Conservation (phyloP, 2,113 vertebrate genomes). For the Rhabdornis inornatus region DNA sequence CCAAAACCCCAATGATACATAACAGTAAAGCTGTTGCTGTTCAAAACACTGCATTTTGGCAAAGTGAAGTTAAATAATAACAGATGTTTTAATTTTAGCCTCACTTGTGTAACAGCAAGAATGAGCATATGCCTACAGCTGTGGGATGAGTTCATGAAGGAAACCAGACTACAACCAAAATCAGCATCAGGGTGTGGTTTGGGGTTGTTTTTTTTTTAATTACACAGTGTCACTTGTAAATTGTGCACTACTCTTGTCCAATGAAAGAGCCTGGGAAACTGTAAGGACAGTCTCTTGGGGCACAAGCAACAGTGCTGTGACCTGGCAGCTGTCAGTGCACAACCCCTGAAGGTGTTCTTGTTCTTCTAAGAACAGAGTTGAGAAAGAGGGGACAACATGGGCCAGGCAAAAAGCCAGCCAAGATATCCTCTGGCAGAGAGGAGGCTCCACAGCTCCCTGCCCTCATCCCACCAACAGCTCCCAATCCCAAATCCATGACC, state of each 20-base stretch:
- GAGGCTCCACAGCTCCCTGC: not conserved
- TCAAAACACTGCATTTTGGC: slow-evolving; percentile 3
- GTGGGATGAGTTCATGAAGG: not conserved
- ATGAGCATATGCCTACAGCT: not conserved
- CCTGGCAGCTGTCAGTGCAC: not conserved
- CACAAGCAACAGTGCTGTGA: fast-evolving
- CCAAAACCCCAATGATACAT: not conserved
- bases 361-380: not conserved
- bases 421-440: not conserved
- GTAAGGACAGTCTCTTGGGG: not conserved
- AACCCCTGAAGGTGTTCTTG: not conserved
- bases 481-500: fast-evolving
- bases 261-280: not conserved
- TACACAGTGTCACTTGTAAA: not conserved
- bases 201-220: not conserved
- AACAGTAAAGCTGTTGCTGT: not conserved
- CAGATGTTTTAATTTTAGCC: slow-evolving; percentile 54
- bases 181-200: not conserved
- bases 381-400: not conserved
- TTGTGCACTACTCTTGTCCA: not conserved
- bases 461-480: not conserved
- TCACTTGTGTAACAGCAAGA: not conserved
- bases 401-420: not conserved
- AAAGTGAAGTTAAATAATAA: slow-evolving; percentile 32
- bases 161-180: not conserved